These are phyloP conservation scores for Empidonax alnorum DNA, from an alignment of 2,113 vertebrate genomes.

Conservation along the genomic window DNA sequence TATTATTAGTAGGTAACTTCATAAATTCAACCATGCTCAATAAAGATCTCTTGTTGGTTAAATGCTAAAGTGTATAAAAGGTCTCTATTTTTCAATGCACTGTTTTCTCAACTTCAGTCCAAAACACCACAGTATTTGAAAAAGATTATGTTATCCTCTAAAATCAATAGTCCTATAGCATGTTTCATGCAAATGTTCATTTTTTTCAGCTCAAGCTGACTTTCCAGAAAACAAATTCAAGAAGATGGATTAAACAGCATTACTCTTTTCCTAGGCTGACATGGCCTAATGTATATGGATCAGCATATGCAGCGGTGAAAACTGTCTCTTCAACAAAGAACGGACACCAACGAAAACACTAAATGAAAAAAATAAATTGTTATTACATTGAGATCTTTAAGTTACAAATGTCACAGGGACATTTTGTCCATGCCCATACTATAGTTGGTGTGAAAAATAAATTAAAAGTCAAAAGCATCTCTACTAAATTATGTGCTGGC, in stretches of 20 bases:
- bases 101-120: not conserved
- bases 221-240: not conserved
- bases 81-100: not conserved
- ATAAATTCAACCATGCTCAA: not conserved
- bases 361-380: not conserved
- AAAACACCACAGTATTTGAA: not conserved
- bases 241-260: not conserved
- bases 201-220: not conserved
- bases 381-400: not conserved
- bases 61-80: not conserved
- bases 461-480: not conserved
- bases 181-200: not conserved
- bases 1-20: not conserved
- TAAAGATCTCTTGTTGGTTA: not conserved
- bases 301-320: not conserved
- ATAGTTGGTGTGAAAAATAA: not conserved
- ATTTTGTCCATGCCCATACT: not conserved
- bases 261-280: not conserved
- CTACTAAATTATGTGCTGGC: not conserved
- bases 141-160: not conserved
- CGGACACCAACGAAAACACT: not conserved
- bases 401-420: not conserved
- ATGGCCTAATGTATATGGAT: not conserved
- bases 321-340: not conserved
- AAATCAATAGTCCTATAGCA: not conserved